Base-by-base conservation (phyloP, 1,140 invertebrate genomes). In the Dinothrombium tinctorium region DNA sequence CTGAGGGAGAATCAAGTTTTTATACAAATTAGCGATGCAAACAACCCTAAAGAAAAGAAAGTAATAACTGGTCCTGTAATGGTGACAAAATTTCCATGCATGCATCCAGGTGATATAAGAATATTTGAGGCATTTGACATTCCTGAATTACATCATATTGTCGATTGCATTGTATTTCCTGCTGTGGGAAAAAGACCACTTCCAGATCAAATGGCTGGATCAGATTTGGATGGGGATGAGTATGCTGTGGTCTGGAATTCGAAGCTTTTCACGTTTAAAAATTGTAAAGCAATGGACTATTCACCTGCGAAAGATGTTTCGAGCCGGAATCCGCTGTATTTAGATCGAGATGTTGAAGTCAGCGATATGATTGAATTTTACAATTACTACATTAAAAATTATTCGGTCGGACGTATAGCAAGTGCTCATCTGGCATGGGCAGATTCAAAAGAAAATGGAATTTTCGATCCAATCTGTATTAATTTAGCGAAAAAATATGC, bases 91-190 rank as follows among this genome's bases (percentile, higher is more conserved):
- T 61, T 56, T 49, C 59, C 59, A 11, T 58, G 54, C 32, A 52
- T 59, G 28, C 54, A 59, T 42, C 49, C 56, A 5, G 60, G 60
- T 17, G 59, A 61, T 50, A 52, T 60, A 9, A 48, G 59, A 42
- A 57, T 56, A 31, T 53, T 62, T 31, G 37, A 35, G 20, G 54
- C 58, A 14, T 47, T 62, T 31, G 51, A 59, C 47, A 37, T 55
- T 5, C 50, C 53, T 0, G 48, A 45, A 14, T 44, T 61, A 12
- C 43, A 47, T 32, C 54, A 61, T 46, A 45, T 62, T 11, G 42
- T 45, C 21, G 61, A 61, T 47, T 61, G 60, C 26, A 51, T 61
- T 22, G 59, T 63, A 2, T 61, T 63, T 44, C 61, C 59, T 6
- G 36, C 47, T 8, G 41, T 51, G 40, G 59, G 59, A 6, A 42